Percentiles rank a stretch among this genome's conserved stretches.
phyloP scores from a whole-genome alignment of 1,140 invertebrate species.

The Gonatopus flavifemur region DNA sequence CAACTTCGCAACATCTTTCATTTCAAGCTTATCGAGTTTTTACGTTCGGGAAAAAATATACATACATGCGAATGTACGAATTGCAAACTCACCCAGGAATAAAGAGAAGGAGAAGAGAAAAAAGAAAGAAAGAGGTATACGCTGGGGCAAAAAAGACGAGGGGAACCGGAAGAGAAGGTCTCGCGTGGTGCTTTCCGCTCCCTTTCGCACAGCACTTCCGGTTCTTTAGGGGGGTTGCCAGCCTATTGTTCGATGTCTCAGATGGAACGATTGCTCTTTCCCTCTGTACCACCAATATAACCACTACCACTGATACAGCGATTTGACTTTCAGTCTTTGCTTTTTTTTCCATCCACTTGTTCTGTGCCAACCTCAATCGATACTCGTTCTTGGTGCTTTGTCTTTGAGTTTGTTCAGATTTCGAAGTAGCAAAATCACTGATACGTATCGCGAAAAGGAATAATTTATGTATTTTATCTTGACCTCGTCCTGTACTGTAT shows the following conservation, averaged over 20 bases:
- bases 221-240: constrained; percentile 10
- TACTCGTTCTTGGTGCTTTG: not conserved
- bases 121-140: not conserved
- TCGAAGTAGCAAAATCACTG: too few relatives aligned
- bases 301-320: constrained; percentile 19
- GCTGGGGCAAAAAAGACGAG: constrained; percentile 16
- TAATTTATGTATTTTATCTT: too few relatives aligned
- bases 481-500: too few relatives aligned
- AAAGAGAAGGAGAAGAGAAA: constrained; percentile 3
- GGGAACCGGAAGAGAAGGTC: constrained; percentile 32
- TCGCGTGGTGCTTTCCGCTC: constrained; percentile 19
- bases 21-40: too few relatives aligned
- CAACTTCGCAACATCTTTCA: too few relatives aligned
- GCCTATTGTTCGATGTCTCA: constrained; percentile 34
- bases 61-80: too few relatives aligned
- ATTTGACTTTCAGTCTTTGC: not conserved
- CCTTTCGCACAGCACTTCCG: constrained; percentile 18
- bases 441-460: too few relatives aligned
- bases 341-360: not conserved
- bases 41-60: too few relatives aligned
- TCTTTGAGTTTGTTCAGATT: too few relatives aligned
- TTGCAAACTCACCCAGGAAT: too few relatives aligned
- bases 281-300: constrained; percentile 24
- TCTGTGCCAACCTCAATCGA: not conserved
- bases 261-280: constrained; percentile 34